phyloP scores from a whole-genome alignment of 2,888 invertebrate genomes.

The Hoplodrina blanda region DNA sequence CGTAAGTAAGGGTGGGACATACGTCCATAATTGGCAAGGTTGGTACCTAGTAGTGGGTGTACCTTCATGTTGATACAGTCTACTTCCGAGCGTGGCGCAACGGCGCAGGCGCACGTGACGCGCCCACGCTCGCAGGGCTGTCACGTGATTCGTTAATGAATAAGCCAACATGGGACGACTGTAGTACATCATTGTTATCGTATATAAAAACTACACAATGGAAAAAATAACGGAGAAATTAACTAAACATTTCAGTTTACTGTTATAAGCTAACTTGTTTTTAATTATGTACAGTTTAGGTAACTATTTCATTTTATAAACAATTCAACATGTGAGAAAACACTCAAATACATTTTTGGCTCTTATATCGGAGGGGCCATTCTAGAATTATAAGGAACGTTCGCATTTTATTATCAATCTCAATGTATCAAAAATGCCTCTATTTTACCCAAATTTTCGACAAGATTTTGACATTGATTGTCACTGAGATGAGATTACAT shows the following conservation, averaged over 20 bases:
- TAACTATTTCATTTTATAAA: too few species aligned
- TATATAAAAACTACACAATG: constrained; percentile 43
- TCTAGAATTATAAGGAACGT: too few species aligned
- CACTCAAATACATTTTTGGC: too few species aligned
- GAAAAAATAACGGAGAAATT: constrained; percentile 37
- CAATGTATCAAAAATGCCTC: too few species aligned
- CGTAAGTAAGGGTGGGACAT: constrained; percentile 65
- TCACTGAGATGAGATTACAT: too few species aligned
- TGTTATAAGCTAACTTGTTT: neutral
- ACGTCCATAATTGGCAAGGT: constrained; percentile 60
- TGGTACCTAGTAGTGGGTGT: constrained; percentile 65
- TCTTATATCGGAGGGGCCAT: too few species aligned
- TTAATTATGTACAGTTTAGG: too few species aligned
- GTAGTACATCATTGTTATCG: constrained; percentile 50
- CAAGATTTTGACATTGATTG: too few species aligned
- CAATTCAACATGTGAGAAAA: too few species aligned
- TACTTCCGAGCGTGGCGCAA: constrained; percentile 80
- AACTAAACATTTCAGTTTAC: constrained; percentile 21
- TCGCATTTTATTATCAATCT: too few species aligned
- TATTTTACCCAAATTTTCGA: too few species aligned
- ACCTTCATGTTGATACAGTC: constrained; percentile 74
- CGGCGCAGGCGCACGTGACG: constrained; percentile 66
- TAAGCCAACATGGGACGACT: constrained; percentile 47
- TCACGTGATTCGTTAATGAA: constrained; percentile 59
- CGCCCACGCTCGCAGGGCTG: constrained; percentile 65